Conservation (phyloP, 1,140 invertebrate species). For the Panagrolaimus sp. region DNA sequence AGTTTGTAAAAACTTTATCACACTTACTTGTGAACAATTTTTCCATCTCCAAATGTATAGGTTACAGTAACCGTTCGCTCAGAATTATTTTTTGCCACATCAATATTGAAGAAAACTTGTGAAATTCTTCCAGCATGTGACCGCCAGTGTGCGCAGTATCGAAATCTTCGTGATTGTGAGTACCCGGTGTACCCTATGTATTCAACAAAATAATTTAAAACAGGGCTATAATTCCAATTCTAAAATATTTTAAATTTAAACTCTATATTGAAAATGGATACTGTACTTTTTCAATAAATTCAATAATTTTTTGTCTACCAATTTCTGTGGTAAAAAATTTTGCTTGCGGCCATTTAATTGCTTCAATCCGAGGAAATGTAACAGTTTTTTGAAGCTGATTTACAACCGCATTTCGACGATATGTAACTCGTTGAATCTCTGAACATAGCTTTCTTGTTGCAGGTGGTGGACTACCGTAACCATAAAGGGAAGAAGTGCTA, state of each 20-base stretch:
- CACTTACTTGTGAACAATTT: not conserved
- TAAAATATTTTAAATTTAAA: not conserved
- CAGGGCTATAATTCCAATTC: not conserved
- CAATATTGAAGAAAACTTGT: conserved; percentile 17
- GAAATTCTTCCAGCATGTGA: not conserved
- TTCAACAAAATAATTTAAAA: not conserved
- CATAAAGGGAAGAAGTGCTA: too few species aligned
- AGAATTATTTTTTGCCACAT: conserved; percentile 5
- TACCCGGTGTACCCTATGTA: not conserved
- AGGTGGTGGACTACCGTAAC: too few species aligned
- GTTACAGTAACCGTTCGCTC: not conserved
- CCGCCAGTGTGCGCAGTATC: not conserved
- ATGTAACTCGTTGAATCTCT: too few species aligned
- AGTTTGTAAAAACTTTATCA: too few species aligned
- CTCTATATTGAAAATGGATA: not conserved
- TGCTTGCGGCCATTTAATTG: not conserved
- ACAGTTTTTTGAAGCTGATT: conserved; percentile 5
- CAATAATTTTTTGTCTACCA: conserved; percentile 19
- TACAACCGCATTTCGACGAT: not conserved
- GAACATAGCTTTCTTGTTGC: too few species aligned
- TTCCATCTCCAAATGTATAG: conserved; percentile 8
- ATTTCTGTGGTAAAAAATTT: conserved; percentile 16
- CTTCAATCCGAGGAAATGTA: not conserved
- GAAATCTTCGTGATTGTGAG: not conserved
- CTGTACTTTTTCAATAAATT: conserved; percentile 17